These are phyloP conservation scores for Acronicta leporina DNA, from an alignment of 2,888 invertebrate genomes.

Conservation along the genomic window DNA sequence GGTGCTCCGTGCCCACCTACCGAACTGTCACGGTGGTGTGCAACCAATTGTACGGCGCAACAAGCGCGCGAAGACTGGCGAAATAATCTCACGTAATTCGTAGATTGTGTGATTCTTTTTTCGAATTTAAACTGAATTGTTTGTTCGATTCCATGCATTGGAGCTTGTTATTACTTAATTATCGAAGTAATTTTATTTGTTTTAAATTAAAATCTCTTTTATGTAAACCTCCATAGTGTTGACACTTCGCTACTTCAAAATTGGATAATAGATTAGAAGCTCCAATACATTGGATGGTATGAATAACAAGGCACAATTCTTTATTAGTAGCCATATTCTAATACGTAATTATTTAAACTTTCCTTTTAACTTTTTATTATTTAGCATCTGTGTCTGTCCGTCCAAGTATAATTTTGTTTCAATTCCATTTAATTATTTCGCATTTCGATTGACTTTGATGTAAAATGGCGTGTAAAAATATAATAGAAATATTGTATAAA, in stretches of 20 bases:
- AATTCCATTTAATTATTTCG: conserved; percentile 53
- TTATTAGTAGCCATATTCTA: conserved; percentile 37
- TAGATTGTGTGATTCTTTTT: conserved; percentile 34
- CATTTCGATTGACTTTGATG: conserved; percentile 61
- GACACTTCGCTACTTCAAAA: background rate
- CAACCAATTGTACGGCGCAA: conserved; percentile 88
- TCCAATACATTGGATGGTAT: conserved; percentile 26
- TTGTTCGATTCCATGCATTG: conserved; percentile 31
- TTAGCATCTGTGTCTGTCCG: conserved; percentile 84
- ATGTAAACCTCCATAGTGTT: background rate
- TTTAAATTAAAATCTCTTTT: background rate
- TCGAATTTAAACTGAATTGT: conserved; percentile 24
- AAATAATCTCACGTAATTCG: conserved; percentile 82
- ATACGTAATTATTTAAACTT: conserved; percentile 33
- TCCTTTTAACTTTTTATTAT: conserved; percentile 57
- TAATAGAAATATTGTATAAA: conserved; percentile 76
- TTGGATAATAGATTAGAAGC: conserved; percentile 17
- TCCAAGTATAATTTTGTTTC: conserved; percentile 75
- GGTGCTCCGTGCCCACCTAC: conserved; percentile 95
- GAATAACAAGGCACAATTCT: conserved; percentile 40
- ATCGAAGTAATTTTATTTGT: background rate
- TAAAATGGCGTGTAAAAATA: conserved; percentile 79
- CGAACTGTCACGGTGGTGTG: conserved; percentile 96
- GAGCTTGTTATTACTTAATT: conserved; percentile 16
- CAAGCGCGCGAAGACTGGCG: conserved; percentile 75